phyloP scores from a whole-genome alignment of 2,797 vertebrate species.

The Gadopsis marmoratus region DNA sequence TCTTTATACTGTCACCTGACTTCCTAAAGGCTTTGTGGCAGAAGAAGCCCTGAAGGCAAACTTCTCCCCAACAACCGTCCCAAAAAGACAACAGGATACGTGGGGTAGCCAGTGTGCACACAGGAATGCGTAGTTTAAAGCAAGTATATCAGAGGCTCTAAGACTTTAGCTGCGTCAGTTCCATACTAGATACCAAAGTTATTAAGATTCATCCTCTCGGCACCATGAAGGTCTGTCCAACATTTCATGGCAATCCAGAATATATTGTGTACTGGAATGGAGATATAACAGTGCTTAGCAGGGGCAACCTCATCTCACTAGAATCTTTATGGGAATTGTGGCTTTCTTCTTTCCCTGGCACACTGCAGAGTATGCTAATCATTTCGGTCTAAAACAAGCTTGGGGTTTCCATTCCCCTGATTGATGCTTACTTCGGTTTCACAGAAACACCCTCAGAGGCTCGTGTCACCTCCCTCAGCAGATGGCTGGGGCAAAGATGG shows the following conservation, averaged over 20 bases:
- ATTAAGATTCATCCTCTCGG: neutral
- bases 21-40: no score
- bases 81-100: no score
- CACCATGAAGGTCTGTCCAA: neutral
- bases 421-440: slow-evolving; percentile 65
- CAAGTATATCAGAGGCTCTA: neutral
- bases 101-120: no score
- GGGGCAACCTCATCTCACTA: slow-evolving; percentile 32
- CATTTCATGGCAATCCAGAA: neutral
- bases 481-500: slow-evolving; percentile 71
- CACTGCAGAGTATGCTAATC: slow-evolving; percentile 67
- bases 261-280: neutral
- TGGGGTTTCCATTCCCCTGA: slow-evolving; percentile 47
- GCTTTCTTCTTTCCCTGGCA: slow-evolving; percentile 42
- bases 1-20: no score
- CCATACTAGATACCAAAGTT: neutral
- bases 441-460: slow-evolving; percentile 64
- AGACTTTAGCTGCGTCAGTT: neutral
- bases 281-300: slow-evolving; percentile 31
- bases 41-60: no score
- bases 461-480: slow-evolving; percentile 73
- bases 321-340: slow-evolving; percentile 53
- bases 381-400: slow-evolving; percentile 62
- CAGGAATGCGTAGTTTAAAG: neutral
- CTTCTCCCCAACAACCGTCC: no score